Base-by-base conservation (phyloP, 2,888 invertebrate genomes). In the Yponomeuta malinellus region DNA sequence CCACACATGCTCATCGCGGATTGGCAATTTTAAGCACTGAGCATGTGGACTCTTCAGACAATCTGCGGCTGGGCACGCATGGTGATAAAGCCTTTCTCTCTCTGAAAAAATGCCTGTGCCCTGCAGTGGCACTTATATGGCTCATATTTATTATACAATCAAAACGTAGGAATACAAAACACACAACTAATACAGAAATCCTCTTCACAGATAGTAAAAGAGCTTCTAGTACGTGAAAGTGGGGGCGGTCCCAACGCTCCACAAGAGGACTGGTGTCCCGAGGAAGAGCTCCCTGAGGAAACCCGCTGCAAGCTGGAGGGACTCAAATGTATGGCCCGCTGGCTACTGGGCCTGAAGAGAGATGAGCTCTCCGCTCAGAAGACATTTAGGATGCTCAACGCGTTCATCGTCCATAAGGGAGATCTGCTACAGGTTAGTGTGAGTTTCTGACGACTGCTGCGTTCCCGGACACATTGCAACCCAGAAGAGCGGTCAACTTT, bases 301-400 rank as follows among this genome's bases (percentile, higher is more conserved):
- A 98, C 98, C 0, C 93, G 96, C 63, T 97, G 97, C 89, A 98
- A 98, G 92, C 94, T 98, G 73, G 98, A 98, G 86, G 98, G 97
- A 0, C 94, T 99, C 79, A 99, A 99, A 88, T 96, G 98, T 74
- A 98, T 99, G 96, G 98, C 98, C 0, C 95, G 99, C 68, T 99
- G 99, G 98, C 90, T 99, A 65, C 91, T 98, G 63, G 99, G 99
- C 0, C 90, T 98, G 71, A 98, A 97, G 87, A 95, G 95, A 73
- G 97, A 98, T 81, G 96, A 96, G 73, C 93, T 96, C 29, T 97
- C 97, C 0, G 98, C 97, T 0, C 97, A 97, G 88, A 98, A 98
- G 87, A 98, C 98, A 2, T 97, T 99, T 88, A 94, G 98, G 72
- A 97, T 99, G 96, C 89, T 99, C 63, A 97, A 97, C 80, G 98